Evolutionary conservation across 2,113 vertebrate genomes (phyloP), one percentile per base, ranked within the genome.

Genomic region (Oophaga pumilio): DNA sequence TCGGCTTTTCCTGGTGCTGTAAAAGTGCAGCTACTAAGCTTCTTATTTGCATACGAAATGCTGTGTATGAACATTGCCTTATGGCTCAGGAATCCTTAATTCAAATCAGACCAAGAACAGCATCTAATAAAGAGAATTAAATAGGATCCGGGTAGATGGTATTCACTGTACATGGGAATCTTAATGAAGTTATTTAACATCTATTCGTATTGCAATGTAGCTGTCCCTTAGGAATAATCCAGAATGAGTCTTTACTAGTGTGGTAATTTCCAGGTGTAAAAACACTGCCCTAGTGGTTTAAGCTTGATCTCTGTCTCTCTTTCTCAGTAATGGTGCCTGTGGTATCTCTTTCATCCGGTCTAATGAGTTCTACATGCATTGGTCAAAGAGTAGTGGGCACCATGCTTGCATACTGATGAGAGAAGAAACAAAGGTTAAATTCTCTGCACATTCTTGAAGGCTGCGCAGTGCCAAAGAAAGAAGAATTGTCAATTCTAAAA

Each of bases 371-470:
- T 87, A 82, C 56, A 82, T 69, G 53, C 68, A 74, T 60, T 82
- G 86, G 78, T 73, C 78, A 82, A 82, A 74, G 78, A 71, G 52
- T 33, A 87, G 53, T 62, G 52, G 53, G 53, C 64, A 87, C 64
- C 17, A 33, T 49, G 22, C 50, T 82, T 66, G 78, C 79, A 87
- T 87, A 82, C 86, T 82, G 86, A 87, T 87, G 86, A 82, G 78
- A 74, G 14, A 60, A 60, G 24, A 82, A 87, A 87, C 78, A 87
- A 87, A 79, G 78, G 78, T 28, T 87, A 81, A 87, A 87, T 87
- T 87, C 78, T 87, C 50, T 74, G 28, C 85, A 82, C 85, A 82
- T 82, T 87, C 79, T 82, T 53, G 59, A 60, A 87, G 71, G 78
- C 26, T 82, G 13, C 18, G 8, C 53, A 60, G 33, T 66, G 79